phyloP scores from a whole-genome alignment of 2,888 invertebrate genomes.

The Netelia fuscicornis region DNA sequence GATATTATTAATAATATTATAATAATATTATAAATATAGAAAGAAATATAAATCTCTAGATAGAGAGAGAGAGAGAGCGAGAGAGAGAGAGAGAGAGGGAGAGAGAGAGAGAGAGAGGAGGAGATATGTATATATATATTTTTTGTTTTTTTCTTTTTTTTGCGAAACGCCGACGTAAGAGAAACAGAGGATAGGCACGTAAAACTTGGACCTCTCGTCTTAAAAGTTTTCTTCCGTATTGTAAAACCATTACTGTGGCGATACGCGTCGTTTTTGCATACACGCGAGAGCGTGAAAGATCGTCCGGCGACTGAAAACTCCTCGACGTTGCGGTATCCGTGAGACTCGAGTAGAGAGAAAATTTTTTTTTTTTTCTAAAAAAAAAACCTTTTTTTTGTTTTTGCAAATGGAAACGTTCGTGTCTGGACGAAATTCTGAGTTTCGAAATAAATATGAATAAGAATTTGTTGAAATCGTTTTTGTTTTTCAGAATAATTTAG shows the following conservation, averaged over 20 bases:
- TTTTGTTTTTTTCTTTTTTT: neutral
- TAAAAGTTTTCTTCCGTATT: conserved; percentile 30
- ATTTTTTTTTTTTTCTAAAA: neutral
- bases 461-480: too few species aligned
- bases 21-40: too few species aligned
- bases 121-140: too few species aligned
- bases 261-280: conserved; percentile 42
- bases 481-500: too few species aligned
- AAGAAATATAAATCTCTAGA: too few species aligned
- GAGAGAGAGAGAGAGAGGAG: too few species aligned
- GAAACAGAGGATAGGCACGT: conserved; percentile 9
- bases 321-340: neutral
- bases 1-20: too few species aligned
- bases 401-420: too few species aligned
- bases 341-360: neutral
- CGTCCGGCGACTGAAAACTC: neutral
- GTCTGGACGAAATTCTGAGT: too few species aligned
- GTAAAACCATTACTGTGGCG: conserved; percentile 26
- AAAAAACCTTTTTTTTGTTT: neutral
- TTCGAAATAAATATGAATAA: too few species aligned
- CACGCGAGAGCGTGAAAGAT: conserved; percentile 28
- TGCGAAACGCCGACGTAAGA: conserved; percentile 6
- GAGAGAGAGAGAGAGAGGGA: too few species aligned
- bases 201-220: conserved; percentile 21
- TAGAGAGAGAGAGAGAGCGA: too few species aligned